These are phyloP conservation scores for Stenodera caucasica DNA, from an alignment of 2,888 invertebrate species.

Conservation along the genomic window DNA sequence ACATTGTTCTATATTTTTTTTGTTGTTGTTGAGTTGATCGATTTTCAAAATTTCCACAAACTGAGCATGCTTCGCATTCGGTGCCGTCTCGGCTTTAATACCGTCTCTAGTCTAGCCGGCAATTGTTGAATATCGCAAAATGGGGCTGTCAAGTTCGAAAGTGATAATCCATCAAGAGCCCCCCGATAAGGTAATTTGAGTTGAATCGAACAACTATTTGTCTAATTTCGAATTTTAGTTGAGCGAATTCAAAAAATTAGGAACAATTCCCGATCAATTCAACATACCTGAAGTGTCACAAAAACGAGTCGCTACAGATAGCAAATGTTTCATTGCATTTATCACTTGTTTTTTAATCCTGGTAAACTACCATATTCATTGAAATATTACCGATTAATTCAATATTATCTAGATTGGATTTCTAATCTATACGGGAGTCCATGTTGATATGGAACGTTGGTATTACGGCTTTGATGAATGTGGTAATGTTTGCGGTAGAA, in stretches of 20 bases:
- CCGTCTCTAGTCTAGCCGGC: background rate
- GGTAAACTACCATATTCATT: constrained; percentile 1
- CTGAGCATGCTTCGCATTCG: background rate
- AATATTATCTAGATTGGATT: constrained; percentile 14
- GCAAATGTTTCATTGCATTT: constrained; percentile 2
- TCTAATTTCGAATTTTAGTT: background rate
- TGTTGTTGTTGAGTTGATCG: no score
- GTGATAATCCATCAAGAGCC: background rate
- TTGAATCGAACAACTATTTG: background rate
- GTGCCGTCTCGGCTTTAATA: background rate
- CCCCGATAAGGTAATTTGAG: background rate
- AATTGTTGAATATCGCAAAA: no score
- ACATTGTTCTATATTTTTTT: no score
- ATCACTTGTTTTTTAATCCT: background rate
- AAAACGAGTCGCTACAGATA: constrained; percentile 7
- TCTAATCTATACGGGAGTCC: constrained; percentile 2
- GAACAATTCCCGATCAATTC: constrained; percentile 8
- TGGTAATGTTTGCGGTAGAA: constrained; percentile 25
- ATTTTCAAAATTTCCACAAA: no score
- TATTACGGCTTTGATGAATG: constrained; percentile 20
- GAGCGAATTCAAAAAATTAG: constrained; percentile 10
- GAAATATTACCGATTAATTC: background rate
- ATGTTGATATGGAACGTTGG: constrained; percentile 17
- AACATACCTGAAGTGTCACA: constrained; percentile 8
- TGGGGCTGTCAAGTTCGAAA: background rate